Conservation (phyloP, 35 echinoderm and acorn worm genomes). For the Apostichopus californicus region DNA sequence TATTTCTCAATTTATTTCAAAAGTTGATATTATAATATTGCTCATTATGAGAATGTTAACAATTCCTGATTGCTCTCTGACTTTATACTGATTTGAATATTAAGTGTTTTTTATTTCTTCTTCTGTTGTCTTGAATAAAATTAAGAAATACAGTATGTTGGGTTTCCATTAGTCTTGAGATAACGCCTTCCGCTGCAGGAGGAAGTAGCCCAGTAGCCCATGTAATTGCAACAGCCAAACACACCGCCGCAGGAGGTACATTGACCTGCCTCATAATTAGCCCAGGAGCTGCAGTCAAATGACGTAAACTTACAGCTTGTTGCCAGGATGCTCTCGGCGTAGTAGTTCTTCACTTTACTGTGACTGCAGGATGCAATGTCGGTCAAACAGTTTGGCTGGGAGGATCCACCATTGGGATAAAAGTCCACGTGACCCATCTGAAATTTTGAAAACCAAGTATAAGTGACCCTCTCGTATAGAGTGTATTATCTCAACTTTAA, state of each 20-base stretch:
- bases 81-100: not conserved
- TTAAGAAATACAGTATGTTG: conserved; percentile 10
- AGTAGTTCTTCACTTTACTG: not conserved
- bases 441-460: not conserved
- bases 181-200: conserved; percentile 15
- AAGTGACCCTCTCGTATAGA: not conserved
- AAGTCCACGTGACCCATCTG: conserved; percentile 35
- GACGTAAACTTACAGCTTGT: conserved; percentile 14
- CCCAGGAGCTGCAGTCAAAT: not conserved
- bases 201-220: conserved; percentile 14
- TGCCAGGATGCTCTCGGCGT: not conserved
- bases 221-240: conserved; percentile 22
- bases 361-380: conserved; percentile 25
- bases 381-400: not conserved
- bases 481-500: too few relatives aligned
- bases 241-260: conserved; percentile 11
- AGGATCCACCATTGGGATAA: conserved; percentile 16
- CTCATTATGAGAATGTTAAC: too few relatives aligned
- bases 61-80: not conserved
- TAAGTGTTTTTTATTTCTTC: not conserved
- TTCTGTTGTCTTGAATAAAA: not conserved
- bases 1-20: too few relatives aligned
- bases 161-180: conserved; percentile 7
- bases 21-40: too few relatives aligned
- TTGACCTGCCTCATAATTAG: not conserved